Evolutionary conservation across 2,888 invertebrate genomes (phyloP).

Genomic region (Pheosia gnoma): DNA sequence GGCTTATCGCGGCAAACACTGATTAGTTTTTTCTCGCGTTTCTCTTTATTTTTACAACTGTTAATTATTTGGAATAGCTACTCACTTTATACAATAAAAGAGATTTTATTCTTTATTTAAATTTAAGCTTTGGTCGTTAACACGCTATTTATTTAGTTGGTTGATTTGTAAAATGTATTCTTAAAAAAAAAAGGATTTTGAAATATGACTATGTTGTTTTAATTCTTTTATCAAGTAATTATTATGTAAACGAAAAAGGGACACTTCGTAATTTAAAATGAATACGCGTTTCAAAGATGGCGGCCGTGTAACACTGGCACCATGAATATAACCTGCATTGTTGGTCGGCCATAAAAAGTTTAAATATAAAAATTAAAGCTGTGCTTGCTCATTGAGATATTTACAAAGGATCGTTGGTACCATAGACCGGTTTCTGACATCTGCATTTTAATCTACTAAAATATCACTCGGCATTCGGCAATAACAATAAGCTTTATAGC

Average conservation of each 20-base stretch:
- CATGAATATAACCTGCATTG: conserved; percentile 55
- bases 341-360: conserved; percentile 60
- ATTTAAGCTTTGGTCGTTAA: too few relatives aligned
- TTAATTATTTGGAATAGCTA: conserved; percentile 8
- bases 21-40: conserved; percentile 29
- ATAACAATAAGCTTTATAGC: too few relatives aligned
- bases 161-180: too few relatives aligned
- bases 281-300: conserved; percentile 47
- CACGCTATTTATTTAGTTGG: too few relatives aligned
- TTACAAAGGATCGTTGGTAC: conserved; percentile 51
- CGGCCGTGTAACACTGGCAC: conserved; percentile 44
- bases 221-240: too few relatives aligned
- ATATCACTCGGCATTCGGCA: conserved; percentile 6
- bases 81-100: not conserved
- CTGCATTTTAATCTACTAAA: conserved; percentile 46
- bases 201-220: too few relatives aligned
- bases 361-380: conserved; percentile 57
- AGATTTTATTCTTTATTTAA: too few relatives aligned
- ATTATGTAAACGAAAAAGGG: too few relatives aligned
- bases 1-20: conserved; percentile 15
- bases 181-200: too few relatives aligned
- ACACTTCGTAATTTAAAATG: too few relatives aligned
- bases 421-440: conserved; percentile 42
- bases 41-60: conserved; percentile 14
- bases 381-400: conserved; percentile 56